Evolutionary conservation across 2,113 vertebrate genomes (phyloP).

Genomic region (Chlorodrepanis virens): DNA sequence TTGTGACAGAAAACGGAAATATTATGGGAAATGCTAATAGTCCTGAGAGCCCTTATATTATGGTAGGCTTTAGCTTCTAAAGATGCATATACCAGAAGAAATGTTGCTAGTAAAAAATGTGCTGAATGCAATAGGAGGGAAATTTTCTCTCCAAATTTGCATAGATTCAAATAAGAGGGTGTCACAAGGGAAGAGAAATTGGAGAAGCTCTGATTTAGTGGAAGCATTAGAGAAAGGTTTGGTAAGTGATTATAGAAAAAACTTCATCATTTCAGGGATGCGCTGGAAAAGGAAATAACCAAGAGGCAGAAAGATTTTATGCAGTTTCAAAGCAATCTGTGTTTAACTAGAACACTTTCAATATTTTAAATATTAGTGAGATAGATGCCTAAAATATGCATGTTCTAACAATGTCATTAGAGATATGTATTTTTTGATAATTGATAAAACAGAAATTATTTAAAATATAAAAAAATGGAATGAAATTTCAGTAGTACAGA

Average conservation of each 20-base stretch:
- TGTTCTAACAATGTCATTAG: neutral
- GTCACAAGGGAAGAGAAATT: neutral
- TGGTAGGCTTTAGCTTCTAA: neutral
- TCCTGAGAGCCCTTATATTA: neutral
- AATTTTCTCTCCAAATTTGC: neutral
- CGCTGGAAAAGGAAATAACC: neutral
- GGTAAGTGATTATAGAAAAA: neutral
- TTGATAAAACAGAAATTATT: neutral
- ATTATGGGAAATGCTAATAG: neutral
- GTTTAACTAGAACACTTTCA: neutral
- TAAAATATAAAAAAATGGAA: neutral
- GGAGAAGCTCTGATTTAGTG: neutral
- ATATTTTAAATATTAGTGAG: neutral
- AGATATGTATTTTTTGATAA: neutral
- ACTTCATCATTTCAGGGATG: neutral
- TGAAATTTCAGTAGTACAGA: neutral
- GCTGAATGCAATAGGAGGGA: neutral
- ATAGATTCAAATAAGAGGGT: neutral
- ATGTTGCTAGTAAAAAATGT: neutral
- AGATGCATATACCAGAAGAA: neutral
- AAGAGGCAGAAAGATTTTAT: neutral
- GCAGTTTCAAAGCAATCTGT: neutral
- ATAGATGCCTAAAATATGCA: neutral
- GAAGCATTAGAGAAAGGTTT: neutral
- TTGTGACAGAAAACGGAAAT: neutral